A percentile compares a stretch with the other conserved stretches of the same genome.
Conservation (phyloP, 2,113 vertebrate genomes). For the Microcebus ravelobensis region DNA sequence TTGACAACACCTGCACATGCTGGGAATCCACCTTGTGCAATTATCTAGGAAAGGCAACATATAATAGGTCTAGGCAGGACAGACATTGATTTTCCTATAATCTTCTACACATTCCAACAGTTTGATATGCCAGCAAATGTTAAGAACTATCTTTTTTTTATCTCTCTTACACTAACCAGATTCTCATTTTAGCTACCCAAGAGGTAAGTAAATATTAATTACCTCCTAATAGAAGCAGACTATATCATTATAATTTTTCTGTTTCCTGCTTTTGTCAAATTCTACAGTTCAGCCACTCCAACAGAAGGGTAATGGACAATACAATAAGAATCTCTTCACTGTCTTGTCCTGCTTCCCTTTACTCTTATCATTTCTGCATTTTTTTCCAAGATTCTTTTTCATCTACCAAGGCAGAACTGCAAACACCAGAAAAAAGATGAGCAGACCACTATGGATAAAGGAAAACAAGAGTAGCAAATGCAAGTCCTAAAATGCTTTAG, state of each 20-base stretch:
- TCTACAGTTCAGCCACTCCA: slow-evolving; percentile 61
- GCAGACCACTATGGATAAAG: slow-evolving; percentile 77
- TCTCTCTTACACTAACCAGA: slow-evolving; percentile 63
- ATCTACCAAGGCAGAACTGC: slow-evolving; percentile 67
- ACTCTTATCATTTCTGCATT: slow-evolving; percentile 27
- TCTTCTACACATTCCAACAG: slow-evolving; percentile 55
- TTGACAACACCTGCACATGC: slow-evolving; percentile 57
- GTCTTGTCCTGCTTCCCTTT: not conserved
- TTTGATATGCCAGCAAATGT: not conserved
- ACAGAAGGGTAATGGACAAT: not conserved
- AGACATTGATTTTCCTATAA: not conserved
- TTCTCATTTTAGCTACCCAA: slow-evolving; percentile 73
- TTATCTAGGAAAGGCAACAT: slow-evolving; percentile 36
- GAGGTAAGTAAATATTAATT: slow-evolving; percentile 81
- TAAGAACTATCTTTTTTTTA: slow-evolving; percentile 61
- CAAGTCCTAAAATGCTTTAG: slow-evolving; percentile 79
- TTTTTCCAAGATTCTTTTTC: slow-evolving; percentile 62
- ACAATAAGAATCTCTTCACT: slow-evolving; percentile 22
- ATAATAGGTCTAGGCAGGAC: not conserved
- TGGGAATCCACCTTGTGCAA: not conserved
- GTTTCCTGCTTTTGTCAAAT: slow-evolving; percentile 68
- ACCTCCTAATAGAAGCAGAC: slow-evolving; percentile 76
- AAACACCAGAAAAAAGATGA: slow-evolving; percentile 59
- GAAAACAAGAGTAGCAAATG: slow-evolving; percentile 73
- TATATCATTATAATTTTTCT: slow-evolving; percentile 73